Evolutionary conservation across 2,888 invertebrate species (phyloP), one percentile per base, ranked within the genome.

Genomic region (Leptopilina drosophilae): DNA sequence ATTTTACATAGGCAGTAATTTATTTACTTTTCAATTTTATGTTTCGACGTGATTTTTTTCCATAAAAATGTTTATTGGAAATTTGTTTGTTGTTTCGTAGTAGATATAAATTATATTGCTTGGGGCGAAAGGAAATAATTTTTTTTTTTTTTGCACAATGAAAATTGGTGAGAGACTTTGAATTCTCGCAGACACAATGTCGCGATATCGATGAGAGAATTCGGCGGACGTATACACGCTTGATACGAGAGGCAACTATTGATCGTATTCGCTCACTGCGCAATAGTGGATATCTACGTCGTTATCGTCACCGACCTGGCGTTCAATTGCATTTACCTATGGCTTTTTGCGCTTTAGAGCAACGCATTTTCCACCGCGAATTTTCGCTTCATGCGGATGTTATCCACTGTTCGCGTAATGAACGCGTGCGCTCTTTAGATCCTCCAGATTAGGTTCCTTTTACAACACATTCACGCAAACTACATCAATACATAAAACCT

Each of bases 171-270:
- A 42, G 20, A 62, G 49, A 69, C 46, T 67, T 14, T 69, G 53
- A 69, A 69, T 33, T 33, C 53, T 53, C 7, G 69, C 69, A 49
- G 69, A 69, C 49, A 69, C 49, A 69, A 69, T 69, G 69, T 69
- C 69, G 69, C 69, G 53, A 53, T 69, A 69, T 69, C 69, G 69
- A 69, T 69, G 83, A 64, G 83, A 83, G 81, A 83, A 83, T 83
- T 83, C 80, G 83, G 81, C 83, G 80, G 82, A 83, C 81, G 81
- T 82, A 33, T 33, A 80, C 81, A 80, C 81, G 80, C 80, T 80
- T 82, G 82, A 83, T 83, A 82, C 83, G 81, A 83, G 81, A 83
- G 83, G 80, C 81, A 33, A 83, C 82, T 83, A 83, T 83, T 83
- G 83, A 83, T 83, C 83, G 83, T 73, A 79, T 82, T 84, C 80